These are phyloP conservation scores for Felis chaus DNA, from an alignment of 2,113 vertebrate genomes.

Conservation along the genomic window DNA sequence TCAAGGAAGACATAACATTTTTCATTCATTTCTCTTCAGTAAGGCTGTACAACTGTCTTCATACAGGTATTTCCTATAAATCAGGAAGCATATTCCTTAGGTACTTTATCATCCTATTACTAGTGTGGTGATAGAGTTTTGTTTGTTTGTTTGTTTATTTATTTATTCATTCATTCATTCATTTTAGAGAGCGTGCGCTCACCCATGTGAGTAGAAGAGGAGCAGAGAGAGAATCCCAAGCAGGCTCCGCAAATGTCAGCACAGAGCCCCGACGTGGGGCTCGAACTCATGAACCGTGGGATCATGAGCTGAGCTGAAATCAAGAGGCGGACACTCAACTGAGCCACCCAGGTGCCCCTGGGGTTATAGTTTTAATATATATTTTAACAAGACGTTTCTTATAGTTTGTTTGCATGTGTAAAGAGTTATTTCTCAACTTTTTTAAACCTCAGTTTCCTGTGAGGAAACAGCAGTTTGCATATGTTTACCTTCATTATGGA, in stretches of 20 bases:
- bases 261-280: too few species aligned
- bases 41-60: not conserved
- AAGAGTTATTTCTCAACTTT: not conserved
- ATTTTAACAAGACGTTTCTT: not conserved
- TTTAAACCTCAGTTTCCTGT: not conserved
- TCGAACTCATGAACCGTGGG: too few species aligned
- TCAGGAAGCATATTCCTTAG: not conserved
- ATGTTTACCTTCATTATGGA: not conserved
- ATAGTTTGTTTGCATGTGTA: not conserved
- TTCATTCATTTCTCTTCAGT: not conserved
- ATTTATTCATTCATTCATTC: too few species aligned
- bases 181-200: too few species aligned
- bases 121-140: not conserved
- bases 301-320: too few species aligned
- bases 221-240: too few species aligned
- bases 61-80: not conserved
- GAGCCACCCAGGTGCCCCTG: too few species aligned
- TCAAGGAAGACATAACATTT: not conserved
- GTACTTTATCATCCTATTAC: not conserved
- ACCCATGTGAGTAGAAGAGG: too few species aligned
- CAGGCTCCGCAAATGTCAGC: too few species aligned
- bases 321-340: too few species aligned
- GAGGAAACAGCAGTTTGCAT: not conserved
- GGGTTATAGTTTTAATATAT: not conserved
- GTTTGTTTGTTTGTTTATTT: too few species aligned